phyloP scores from a whole-genome alignment of 2,113 vertebrate genomes.

The Falcunculus frontatus region DNA sequence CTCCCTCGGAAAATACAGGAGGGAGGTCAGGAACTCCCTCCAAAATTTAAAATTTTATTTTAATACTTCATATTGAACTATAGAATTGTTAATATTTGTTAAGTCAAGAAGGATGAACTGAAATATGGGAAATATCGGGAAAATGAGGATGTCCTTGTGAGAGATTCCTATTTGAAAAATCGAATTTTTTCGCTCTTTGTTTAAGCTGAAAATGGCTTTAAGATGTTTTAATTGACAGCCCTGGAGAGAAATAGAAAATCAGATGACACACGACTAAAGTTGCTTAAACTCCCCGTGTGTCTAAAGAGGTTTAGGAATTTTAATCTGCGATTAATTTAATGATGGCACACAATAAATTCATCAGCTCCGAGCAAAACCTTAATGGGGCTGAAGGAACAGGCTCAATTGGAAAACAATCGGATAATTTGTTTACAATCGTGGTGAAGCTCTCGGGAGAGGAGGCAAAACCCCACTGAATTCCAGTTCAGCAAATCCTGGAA shows the following conservation, averaged over 20 bases:
- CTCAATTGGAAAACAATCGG: background rate
- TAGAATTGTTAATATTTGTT: rapidly evolving
- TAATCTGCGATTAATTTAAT: background rate
- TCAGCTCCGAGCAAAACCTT: background rate
- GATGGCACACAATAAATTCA: background rate
- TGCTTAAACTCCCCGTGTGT: rapidly evolving
- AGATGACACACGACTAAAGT: background rate
- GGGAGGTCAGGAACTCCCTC: background rate
- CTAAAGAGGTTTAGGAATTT: background rate
- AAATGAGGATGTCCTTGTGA: rapidly evolving
- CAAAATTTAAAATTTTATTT: background rate
- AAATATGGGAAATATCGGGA: background rate
- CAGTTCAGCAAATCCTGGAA: background rate
- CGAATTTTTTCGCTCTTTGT: rapidly evolving
- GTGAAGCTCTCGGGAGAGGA: rapidly evolving
- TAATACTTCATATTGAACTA: background rate
- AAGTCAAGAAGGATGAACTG: background rate
- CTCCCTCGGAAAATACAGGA: background rate
- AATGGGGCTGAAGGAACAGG: background rate
- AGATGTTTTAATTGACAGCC: no score
- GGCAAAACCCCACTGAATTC: background rate
- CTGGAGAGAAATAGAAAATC: background rate
- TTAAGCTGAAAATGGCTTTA: background rate
- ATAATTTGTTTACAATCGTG: background rate
- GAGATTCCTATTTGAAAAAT: background rate